Conservation (phyloP, 2,113 vertebrate species). For the Pangasianodon hypophthalmus region DNA sequence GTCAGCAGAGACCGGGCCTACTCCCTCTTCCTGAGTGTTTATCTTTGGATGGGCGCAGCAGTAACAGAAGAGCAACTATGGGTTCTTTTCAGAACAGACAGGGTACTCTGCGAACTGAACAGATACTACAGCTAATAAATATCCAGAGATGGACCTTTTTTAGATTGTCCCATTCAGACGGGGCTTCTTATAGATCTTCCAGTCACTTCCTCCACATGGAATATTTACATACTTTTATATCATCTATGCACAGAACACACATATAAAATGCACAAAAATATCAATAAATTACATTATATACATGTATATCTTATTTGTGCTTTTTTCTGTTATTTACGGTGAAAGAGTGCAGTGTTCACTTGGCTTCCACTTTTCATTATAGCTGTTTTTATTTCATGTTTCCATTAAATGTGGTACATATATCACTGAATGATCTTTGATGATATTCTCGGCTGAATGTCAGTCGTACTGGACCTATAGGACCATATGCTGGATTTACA, state of each 20-base stretch:
- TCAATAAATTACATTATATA: background rate
- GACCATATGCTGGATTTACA: background rate
- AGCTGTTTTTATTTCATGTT: background rate
- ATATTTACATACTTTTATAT: conserved; percentile 22
- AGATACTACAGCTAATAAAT: background rate
- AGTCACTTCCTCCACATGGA: background rate
- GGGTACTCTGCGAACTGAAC: background rate
- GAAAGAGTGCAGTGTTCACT: background rate
- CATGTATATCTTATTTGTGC: background rate
- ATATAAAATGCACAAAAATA: background rate
- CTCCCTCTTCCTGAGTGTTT: background rate
- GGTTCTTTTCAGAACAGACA: background rate
- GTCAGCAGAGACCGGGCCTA: background rate
- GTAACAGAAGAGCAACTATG: background rate
- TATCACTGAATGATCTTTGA: background rate
- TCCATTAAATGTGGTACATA: background rate
- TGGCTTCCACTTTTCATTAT: background rate
- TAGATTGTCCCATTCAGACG: background rate
- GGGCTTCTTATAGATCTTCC: background rate
- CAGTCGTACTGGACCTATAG: background rate
- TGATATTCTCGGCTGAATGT: background rate
- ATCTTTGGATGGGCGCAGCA: background rate
- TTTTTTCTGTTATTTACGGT: background rate
- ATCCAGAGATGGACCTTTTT: background rate
- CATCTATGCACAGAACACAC: background rate